Percentiles rank a stretch among this genome's conserved stretches.
Conservation (phyloP, 2,797 vertebrate genomes). For the Leptoclinus maculatus region DNA sequence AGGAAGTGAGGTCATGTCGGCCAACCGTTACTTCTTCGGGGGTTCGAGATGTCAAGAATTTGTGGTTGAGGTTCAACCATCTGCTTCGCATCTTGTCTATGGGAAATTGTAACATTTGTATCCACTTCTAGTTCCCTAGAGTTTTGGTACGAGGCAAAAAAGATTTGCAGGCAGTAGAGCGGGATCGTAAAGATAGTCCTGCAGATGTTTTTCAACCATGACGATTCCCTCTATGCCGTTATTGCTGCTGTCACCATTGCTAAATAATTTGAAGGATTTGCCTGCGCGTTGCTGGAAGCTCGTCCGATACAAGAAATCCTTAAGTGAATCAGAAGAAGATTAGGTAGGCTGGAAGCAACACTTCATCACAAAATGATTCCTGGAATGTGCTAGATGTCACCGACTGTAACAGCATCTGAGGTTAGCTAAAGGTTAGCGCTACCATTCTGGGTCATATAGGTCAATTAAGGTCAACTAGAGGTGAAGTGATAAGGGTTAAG, state of each 20-base stretch:
- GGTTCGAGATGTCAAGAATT: not conserved
- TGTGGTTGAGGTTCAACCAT: conserved; percentile 1
- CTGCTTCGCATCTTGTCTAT: not conserved
- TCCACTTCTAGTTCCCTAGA: not conserved
- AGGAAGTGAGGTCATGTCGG: conserved; percentile 13
- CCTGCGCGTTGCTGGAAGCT: not conserved
- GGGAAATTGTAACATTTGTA: not conserved
- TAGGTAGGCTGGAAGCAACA: not conserved
- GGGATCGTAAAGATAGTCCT: not conserved
- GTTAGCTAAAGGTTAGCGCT: conserved; percentile 3
- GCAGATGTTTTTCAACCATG: not conserved
- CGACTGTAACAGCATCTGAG: not conserved
- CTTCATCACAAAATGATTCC: conserved; percentile 13
- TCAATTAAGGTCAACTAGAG: not conserved
- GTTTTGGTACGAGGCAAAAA: not conserved
- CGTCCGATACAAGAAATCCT: not conserved
- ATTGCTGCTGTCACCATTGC: not conserved
- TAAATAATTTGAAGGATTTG: not conserved
- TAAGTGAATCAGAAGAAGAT: conserved; percentile 6
- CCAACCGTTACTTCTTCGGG: not conserved
- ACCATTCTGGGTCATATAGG: not conserved
- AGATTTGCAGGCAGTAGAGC: not conserved
- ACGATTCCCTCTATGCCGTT: not conserved
- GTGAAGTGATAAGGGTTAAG: not conserved
- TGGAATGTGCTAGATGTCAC: conserved; percentile 19